Evolutionary conservation across 2,797 vertebrate species (phyloP), one percentile per base, ranked within the genome.

Genomic region (Siniperca obscura): DNA sequence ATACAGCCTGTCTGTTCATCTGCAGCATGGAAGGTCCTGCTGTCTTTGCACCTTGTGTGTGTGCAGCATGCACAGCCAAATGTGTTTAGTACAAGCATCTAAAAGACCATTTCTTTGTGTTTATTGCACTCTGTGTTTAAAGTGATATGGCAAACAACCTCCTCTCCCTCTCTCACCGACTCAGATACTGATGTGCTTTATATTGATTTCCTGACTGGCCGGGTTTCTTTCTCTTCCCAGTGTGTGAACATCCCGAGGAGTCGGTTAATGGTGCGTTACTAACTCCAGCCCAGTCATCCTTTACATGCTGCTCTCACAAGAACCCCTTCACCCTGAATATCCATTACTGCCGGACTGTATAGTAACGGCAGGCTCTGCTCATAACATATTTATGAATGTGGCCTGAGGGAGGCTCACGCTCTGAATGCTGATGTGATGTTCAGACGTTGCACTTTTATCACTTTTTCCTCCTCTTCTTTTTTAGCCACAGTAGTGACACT

Each of bases 241-340:
- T 75, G 70, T 34, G 80, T 30, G 67, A 72, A 78, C 80, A 77
- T 91, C 84, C 80, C 19, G 71, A 86, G 79, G 84, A 89, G 87
- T 86, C 60, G 59, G 84, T 90, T 92, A 93, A 93, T 90, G 91
- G 86, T 74, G 90, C 79, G 67, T 92, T 76, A 81, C 87, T 89
- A 89, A 92, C 90, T 89, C 85, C 70, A 4, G 80, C 84, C 67
- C 86, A 86, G 89, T 88, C 85, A 89, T 93, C 88, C 88, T 91
- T 91, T 90, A 91, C 91, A 91, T 88, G 86, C 91, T 85, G 91
- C 88, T 84, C 86, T 83, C 91, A 91, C 82, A 80, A 83, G 74
- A 78, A 77, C 80, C 83, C 83, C 75, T 82, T 92, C 89, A 83
- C 87, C 90, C 85, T 66, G 86, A 68, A 87, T 91, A 90, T 92